Evolutionary conservation across 2,797 vertebrate genomes (phyloP), one percentile per base, ranked within the genome.

Genomic region (Sebastes variabilis): DNA sequence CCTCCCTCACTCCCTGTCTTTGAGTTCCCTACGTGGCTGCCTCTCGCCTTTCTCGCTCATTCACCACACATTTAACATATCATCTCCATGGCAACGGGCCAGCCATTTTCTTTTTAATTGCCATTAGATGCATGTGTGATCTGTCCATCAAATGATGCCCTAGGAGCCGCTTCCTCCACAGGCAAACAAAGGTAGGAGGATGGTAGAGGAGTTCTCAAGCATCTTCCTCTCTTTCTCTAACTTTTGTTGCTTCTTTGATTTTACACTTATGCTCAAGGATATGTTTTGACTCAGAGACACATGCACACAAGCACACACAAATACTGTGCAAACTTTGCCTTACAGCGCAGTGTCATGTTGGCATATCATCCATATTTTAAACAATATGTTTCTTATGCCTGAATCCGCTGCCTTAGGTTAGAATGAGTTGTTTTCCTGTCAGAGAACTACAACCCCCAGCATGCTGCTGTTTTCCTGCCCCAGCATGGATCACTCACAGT

Each of bases 101-200:
- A 94, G 87, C 83, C 89, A 88, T 94, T 95, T 90, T 90, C 77
- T 89, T 92, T 93, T 94, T 95, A 95, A 96, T 95, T 95, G 92
- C 87, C 80, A 90, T 93, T 90, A 94, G 92, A 93, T 89, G 89
- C 79, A 81, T 87, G 90, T 93, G 88, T 88, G 89, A 94, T 93
- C 90, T 78, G 85, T 93, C 93, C 92, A 90, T 94, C 93, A 94
- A 90, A 80, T 78, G 85, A 86, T 79, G 80, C 82, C 87, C 81
- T 49, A 5, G 59, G 75, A 92, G 85, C 79, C n/a, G 54, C 66
- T 77, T 81, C 80, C 66, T 85, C 81, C 69, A 54, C 77, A 80
- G 67, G 80, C 71, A 83, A 82, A 87, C 79, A 86, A 70, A 81
- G 72, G 76, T 56, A 58, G 64, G 79, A 75, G 84, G 65, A 36